Evolutionary conservation across 1,140 invertebrate genomes (phyloP).

Genomic region (Drosophila azteca): DNA sequence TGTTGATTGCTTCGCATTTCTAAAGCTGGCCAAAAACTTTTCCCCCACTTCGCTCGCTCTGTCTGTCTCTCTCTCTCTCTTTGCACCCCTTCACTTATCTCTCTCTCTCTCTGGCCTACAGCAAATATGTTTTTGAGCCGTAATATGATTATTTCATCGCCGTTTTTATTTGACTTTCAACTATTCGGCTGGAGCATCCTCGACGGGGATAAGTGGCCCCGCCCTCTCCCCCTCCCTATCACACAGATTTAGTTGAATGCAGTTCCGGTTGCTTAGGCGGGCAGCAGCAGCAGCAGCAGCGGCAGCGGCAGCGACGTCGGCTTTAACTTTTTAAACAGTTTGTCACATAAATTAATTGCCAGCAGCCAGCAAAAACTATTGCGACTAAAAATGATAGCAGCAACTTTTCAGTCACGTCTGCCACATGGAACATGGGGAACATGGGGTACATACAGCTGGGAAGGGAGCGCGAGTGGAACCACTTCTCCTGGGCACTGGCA

Average conservation of each 20-base stretch:
- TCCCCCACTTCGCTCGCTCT: constrained; percentile 4
- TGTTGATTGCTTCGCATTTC: constrained; percentile 65
- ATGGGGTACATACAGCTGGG: too few relatives aligned
- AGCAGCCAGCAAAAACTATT: constrained; percentile 33
- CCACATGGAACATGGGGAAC: constrained; percentile 44
- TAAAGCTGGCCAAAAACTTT: constrained; percentile 52
- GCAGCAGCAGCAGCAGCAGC: constrained; percentile 3
- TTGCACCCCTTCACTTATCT: too few relatives aligned
- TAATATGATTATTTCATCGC: constrained; percentile 62
- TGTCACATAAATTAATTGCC: constrained; percentile 65
- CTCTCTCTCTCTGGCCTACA: too few relatives aligned
- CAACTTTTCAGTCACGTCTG: constrained; percentile 68
- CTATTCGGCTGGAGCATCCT: constrained; percentile 17
- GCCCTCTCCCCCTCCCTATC: constrained; percentile 20
- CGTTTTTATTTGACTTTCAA: constrained; percentile 36
- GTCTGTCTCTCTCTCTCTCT: too few relatives aligned
- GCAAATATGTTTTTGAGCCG: constrained; percentile 45
- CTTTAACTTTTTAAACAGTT: constrained; percentile 59
- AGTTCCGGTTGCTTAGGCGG: constrained; percentile 36
- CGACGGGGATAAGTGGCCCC: constrained; percentile 34
- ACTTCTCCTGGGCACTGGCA: too few relatives aligned
- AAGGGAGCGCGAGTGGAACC: not conserved
- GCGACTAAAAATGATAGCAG: constrained; percentile 51
- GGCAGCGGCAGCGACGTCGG: too few relatives aligned
- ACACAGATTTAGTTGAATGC: constrained; percentile 22